Base-by-base conservation (phyloP, 2,888 invertebrate genomes). In the Andrena haemorrhoa region DNA sequence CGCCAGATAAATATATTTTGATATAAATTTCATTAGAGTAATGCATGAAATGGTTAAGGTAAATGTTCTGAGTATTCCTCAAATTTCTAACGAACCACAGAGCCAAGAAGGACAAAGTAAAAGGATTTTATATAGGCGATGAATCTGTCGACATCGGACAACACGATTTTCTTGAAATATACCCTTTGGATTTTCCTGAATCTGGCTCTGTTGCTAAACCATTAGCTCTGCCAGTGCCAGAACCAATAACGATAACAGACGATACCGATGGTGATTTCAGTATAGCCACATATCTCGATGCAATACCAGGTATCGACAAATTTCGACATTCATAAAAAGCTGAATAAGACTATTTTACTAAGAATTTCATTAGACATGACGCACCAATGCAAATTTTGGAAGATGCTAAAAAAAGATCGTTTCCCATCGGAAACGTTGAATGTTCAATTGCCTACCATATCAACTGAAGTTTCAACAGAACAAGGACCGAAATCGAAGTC, bases 31-130 rank as follows among this genome's bases (percentile, higher is more conserved):
- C 23, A 33, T 26, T 53, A 31, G 12, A 53, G 16, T 12, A 10
- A 41, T 64, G 7, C 47, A 64, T 8, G 23, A 69, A 68, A 16
- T n/a, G 41, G 2, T 29, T 41, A 41, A 23, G 10, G 10, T 41
- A 41, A 41, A 41, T 41, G 41, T 41, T 12, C 41, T 1, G 4
- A 12, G 12, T 1, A 41, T 41, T 12, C 7, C 3, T 12, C 2
- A 10, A 60, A 41, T n/a, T 51, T 58, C n/a, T 23, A 26, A 49
- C 16, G n/a, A 33, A 41, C 8, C 26, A 16, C 31, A 83, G 83
- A 58, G 75, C 78, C 1, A 84, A 82, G 47, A 78, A 58, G 6
- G 83, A 84, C n/a, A 73, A 61, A 66, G 69, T 69, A 20, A 75
- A 65, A 51, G 49, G 51, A 41, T 75, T 82, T 69, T 53, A 69